Base-by-base conservation (phyloP, 2,888 invertebrate genomes). In the Parthenolecanium corni region DNA sequence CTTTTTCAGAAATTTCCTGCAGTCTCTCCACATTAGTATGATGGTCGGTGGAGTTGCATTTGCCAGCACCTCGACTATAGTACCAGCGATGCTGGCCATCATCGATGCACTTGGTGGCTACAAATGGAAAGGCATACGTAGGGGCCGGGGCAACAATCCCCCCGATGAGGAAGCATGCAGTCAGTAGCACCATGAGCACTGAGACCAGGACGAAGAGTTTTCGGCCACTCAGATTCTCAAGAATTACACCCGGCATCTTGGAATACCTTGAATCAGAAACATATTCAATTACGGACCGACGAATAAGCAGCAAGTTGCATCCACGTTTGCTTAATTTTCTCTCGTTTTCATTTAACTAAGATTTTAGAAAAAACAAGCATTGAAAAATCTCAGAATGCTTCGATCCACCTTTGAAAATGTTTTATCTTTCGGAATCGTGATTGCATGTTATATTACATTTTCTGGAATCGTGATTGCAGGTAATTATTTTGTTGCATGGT, bases 151-250 rank as follows among this genome's bases (percentile, higher is more conserved):
- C 92, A 77, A 80, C 75, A 25, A 79, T 71, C 20, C 81, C 82
- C 44, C 96, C 96, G 71, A 98, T 82, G 61, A 97, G 76, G 74
- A 97, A 97, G 76, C 95, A 96, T 68, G 81, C 78, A 65, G 91
- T 71, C 77, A 95, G 93, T 69, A 86, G 84, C 63, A 89, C 70
- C 67, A 96, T 75, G 68, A 97, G 79, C 69, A 84, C 76, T 52
- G 82, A 76, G 38, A 94, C 89, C 70, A 98, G 79, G 70, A 90
- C 81, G 57, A 85, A 82, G 36, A 98, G 78, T 76, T 98, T 98
- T 69, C 85, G 83, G 58, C 92, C 94, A 75, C 96, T 97, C 65
- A 98, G 77, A 75, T 96, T 97, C 77, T 98, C 98, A 66, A 98
- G 82, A 69, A 98, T 92, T 42, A 97, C 95, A 46, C 97, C 98